These are phyloP conservation scores for Lepidothrix coronata DNA, from an alignment of 2,113 vertebrate genomes.

Conservation along the genomic window DNA sequence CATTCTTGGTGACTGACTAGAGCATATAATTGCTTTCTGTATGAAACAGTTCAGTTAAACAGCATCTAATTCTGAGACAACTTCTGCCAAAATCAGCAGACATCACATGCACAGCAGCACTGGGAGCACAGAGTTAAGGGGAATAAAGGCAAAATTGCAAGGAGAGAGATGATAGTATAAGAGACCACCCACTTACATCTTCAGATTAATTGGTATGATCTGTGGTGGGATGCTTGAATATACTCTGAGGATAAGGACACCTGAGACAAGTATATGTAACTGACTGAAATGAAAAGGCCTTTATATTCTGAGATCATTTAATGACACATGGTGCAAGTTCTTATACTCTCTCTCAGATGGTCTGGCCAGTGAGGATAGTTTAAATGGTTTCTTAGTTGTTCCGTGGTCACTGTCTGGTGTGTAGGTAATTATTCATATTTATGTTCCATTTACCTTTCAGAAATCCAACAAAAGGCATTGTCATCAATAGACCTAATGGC, in stretches of 20 bases:
- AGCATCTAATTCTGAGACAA: background rate
- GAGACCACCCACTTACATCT: background rate
- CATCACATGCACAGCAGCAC: background rate
- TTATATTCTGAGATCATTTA: background rate
- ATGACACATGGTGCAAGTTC: background rate
- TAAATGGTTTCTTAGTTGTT: background rate
- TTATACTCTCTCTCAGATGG: background rate
- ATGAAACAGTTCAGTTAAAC: background rate
- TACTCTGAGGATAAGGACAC: background rate
- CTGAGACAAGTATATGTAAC: background rate
- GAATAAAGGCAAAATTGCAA: background rate
- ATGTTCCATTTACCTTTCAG: constrained; percentile 70
- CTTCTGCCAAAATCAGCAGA: background rate
- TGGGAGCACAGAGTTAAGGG: background rate
- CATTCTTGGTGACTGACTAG: background rate
- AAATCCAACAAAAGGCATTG: constrained; percentile 88
- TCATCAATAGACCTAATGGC: constrained; percentile 94
- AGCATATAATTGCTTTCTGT: background rate
- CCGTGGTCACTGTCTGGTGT: background rate
- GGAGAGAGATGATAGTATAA: background rate
- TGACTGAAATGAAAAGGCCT: background rate
- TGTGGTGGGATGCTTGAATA: background rate
- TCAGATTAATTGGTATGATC: background rate
- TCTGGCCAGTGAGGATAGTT: background rate
- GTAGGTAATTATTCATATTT: background rate